Evolutionary conservation across 2,888 invertebrate genomes (phyloP), one percentile per base, ranked within the genome.

Genomic region (Aphrophora alni): DNA sequence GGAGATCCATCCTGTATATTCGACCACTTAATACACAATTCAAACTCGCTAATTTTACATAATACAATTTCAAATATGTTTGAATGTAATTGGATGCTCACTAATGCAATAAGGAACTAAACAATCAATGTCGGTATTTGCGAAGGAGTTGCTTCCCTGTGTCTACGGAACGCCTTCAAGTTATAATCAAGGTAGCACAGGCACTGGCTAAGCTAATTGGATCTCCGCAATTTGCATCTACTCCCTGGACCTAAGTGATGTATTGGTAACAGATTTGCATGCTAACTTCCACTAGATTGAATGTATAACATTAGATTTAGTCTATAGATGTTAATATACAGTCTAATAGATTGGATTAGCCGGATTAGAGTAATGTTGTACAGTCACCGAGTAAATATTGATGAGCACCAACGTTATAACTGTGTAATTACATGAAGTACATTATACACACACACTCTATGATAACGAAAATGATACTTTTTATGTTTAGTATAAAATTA

Each of bases 171-270:
- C 59, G 59, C 59, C 59, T 59, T 21, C 59, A 59, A 59, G 59
- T 59, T 21, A 59, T 59, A 59, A 59, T 59, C 59, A 59, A 59
- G 59, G 59, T 59, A 59, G 59, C 59, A 59, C 59, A 59, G 59
- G 44, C 44, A 14, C 33, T 2, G 44, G 2, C 44, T 44, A 14
- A 14, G 59, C 59, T 59, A 59, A 59, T 59, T 59, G 59, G 59
- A 59, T 59, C 59, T 59, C n/a, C 7, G 59, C 59, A 59, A 59
- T 59, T 59, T 59, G 59, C 59, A 59, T 59, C 59, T 8, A 59
- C 10, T 21, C 2, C 5, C 59, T 59, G 59, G 21, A 21, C 59
- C n/a, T 7, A 59, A 59, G 59, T 59, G 59, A 59, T 59, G 59
- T 59, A 59, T 59, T 59, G 59, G 59, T 59, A 59, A 59, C 59